phyloP scores from a whole-genome alignment of 2,888 invertebrate species.

The Ctenicera cuprea region DNA sequence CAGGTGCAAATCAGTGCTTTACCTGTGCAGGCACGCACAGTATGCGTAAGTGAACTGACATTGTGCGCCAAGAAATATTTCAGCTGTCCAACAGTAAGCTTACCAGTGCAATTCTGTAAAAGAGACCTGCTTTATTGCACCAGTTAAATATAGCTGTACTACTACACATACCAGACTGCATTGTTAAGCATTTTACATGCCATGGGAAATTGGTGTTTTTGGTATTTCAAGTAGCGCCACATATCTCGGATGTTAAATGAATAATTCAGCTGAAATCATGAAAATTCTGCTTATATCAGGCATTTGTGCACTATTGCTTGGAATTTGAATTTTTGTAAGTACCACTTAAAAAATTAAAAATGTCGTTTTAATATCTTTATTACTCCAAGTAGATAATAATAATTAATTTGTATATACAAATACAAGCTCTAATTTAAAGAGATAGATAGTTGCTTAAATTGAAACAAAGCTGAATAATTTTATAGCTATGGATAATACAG shows the following conservation, averaged over 20 bases:
- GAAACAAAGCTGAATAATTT: too few relatives aligned
- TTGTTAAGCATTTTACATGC: slow-evolving; percentile 26
- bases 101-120: slow-evolving; percentile 29
- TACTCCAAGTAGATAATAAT: too few relatives aligned
- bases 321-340: too few relatives aligned
- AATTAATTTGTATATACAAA: too few relatives aligned
- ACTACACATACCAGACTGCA: slow-evolving; percentile 41
- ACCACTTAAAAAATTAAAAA: too few relatives aligned
- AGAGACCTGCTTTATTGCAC: neutral
- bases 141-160: slow-evolving; percentile 6
- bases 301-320: neutral
- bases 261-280: slow-evolving; percentile 1
- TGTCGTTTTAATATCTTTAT: too few relatives aligned
- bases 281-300: too few relatives aligned
- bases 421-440: too few relatives aligned
- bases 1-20: slow-evolving; percentile 54
- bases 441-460: too few relatives aligned
- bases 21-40: slow-evolving; percentile 55
- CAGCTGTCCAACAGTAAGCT: slow-evolving; percentile 50
- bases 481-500: too few relatives aligned
- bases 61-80: slow-evolving; percentile 56
- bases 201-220: slow-evolving; percentile 26
- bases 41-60: slow-evolving; percentile 58
- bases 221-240: slow-evolving; percentile 24
- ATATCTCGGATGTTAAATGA: neutral